phyloP scores from a whole-genome alignment of 2,888 invertebrate species.

The Thera obeliscata region DNA sequence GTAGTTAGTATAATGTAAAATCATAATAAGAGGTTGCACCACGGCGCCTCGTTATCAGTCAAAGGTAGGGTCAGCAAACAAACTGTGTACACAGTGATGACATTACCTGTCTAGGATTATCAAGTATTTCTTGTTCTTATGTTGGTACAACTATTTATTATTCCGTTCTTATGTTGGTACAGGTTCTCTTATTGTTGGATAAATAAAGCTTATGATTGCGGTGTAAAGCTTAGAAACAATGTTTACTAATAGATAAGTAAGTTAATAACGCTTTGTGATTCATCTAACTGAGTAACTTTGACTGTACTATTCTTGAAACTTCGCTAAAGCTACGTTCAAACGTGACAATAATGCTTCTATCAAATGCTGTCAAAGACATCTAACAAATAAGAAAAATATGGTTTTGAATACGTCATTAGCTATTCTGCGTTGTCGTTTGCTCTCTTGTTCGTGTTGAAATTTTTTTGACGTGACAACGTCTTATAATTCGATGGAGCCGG shows the following conservation, averaged over 20 bases:
- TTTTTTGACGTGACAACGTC: no score
- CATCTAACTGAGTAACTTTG: slow-evolving; percentile 29
- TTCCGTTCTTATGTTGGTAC: slow-evolving; percentile 22
- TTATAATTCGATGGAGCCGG: no score
- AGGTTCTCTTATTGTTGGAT: slow-evolving; percentile 24
- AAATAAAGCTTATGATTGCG: slow-evolving; percentile 26
- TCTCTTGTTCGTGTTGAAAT: neutral
- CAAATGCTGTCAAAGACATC: neutral
- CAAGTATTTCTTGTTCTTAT: slow-evolving; percentile 38
- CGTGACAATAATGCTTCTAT: neutral
- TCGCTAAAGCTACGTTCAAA: neutral
- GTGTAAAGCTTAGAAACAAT: slow-evolving; percentile 22
- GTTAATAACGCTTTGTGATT: slow-evolving; percentile 36
- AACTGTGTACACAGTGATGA: slow-evolving; percentile 40
- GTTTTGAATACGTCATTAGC: neutral
- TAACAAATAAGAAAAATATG: no score
- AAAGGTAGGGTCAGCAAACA: slow-evolving; percentile 75
- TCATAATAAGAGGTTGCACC: slow-evolving; percentile 27
- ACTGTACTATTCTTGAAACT: slow-evolving; percentile 1
- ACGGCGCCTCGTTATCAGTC: slow-evolving; percentile 73
- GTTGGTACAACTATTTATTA: slow-evolving; percentile 33
- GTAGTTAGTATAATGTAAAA: slow-evolving; percentile 6
- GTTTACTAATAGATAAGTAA: slow-evolving; percentile 36
- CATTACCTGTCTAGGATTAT: slow-evolving; percentile 35
- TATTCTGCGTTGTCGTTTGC: neutral